Percentiles rank a stretch among this genome's conserved stretches.
phyloP scores from a whole-genome alignment of 2,888 invertebrate species.

The Perizoma flavofasciatum region DNA sequence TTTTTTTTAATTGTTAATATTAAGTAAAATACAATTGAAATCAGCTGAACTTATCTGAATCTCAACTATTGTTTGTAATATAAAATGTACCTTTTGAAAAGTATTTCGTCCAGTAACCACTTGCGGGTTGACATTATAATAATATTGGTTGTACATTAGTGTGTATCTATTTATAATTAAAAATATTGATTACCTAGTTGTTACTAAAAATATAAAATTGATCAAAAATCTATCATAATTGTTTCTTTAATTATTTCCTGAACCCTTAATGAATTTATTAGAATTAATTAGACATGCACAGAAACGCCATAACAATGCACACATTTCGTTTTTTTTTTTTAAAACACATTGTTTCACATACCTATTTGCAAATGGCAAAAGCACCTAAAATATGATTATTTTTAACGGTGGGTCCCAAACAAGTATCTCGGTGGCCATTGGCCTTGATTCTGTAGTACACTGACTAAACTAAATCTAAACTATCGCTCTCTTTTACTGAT shows the following conservation, averaged over 20 bases:
- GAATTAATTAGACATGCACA: too few species aligned
- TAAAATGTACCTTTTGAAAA: conserved; percentile 73
- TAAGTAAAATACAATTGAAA: conserved; percentile 71
- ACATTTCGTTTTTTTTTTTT: too few species aligned
- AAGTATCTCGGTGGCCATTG: too few species aligned
- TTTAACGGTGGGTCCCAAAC: too few species aligned
- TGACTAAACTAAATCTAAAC: too few species aligned
- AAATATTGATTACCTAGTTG: conserved; percentile 79
- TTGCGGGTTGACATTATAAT: conserved; percentile 69
- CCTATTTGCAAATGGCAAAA: too few species aligned
- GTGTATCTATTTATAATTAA: conserved; percentile 81
- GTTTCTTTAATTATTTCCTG: conserved; percentile 39
- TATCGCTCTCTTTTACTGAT: too few species aligned
- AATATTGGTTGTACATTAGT: conserved; percentile 78
- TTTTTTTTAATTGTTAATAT: conserved; percentile 68
- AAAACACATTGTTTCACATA: too few species aligned
- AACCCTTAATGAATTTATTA: too few species aligned
- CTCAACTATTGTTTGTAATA: conserved; percentile 74
- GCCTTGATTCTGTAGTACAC: too few species aligned
- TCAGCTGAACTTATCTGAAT: conserved; percentile 81
- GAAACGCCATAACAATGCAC: too few species aligned
- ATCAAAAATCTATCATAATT: conserved; percentile 56
- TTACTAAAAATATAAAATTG: conserved; percentile 83
- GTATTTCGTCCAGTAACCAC: conserved; percentile 78
- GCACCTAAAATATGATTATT: too few species aligned